Conservation (phyloP, 1,140 invertebrate species). For the Drosophila pectinifera region DNA sequence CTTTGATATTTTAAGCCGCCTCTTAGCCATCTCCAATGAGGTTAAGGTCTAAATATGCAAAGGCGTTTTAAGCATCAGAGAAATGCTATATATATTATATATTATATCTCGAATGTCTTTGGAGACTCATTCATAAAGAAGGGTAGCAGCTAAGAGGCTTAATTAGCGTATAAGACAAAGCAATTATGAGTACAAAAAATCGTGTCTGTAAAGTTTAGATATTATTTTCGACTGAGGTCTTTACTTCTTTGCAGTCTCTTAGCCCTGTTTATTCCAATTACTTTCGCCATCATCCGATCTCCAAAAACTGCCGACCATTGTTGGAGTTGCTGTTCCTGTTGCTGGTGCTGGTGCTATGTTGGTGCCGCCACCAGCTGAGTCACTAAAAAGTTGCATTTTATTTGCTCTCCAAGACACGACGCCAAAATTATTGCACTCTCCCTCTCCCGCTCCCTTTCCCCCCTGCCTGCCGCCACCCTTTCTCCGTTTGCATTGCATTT, state of each 20-base stretch:
- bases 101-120: too few relatives aligned
- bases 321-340: not conserved
- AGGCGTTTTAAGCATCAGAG: too few relatives aligned
- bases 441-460: not conserved
- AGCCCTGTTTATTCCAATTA: constrained; percentile 26
- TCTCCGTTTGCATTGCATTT: constrained; percentile 36
- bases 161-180: not conserved
- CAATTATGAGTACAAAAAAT: too few relatives aligned
- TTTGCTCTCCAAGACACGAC: constrained; percentile 71
- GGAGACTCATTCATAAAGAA: not conserved
- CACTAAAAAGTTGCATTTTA: constrained; percentile 77
- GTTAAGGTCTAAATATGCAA: too few relatives aligned
- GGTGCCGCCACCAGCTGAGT: constrained; percentile 58
- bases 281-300: constrained; percentile 52
- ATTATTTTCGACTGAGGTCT: too few relatives aligned
- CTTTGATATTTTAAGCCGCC: too few relatives aligned
- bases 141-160: too few relatives aligned
- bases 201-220: too few relatives aligned
- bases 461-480: not conserved
- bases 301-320: constrained; percentile 28
- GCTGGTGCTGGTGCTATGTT: constrained; percentile 1
- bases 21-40: too few relatives aligned
- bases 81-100: too few relatives aligned
- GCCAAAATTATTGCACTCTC: constrained; percentile 69
- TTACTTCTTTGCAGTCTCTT: not conserved